phyloP scores from a whole-genome alignment of 2,113 vertebrate genomes.

The Harpagus bidentatus region DNA sequence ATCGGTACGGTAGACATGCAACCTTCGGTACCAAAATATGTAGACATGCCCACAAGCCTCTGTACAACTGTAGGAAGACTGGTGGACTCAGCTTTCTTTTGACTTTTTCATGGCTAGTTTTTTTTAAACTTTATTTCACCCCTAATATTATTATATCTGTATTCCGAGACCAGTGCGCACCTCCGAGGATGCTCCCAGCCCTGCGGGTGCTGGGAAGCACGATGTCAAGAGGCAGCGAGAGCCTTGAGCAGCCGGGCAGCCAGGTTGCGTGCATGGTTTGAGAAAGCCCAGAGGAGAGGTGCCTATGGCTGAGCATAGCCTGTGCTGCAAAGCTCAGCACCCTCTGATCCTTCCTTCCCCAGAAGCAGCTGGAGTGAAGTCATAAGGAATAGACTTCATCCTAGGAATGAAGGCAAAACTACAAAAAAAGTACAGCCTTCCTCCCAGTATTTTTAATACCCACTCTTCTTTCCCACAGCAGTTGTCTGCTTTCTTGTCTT shows the following conservation, averaged over 20 bases:
- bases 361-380: not conserved
- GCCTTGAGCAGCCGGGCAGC: not conserved
- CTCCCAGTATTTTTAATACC: not conserved
- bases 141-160: not conserved
- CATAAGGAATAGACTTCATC: not conserved
- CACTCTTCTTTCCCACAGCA: not conserved
- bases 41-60: not conserved
- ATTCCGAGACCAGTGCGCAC: not conserved
- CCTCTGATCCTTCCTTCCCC: not conserved
- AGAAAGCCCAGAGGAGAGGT: not conserved
- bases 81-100: not conserved
- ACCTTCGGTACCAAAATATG: not conserved
- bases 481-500: not conserved
- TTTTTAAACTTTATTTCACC: not conserved
- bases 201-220: accelerated
- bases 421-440: not conserved
- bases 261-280: not conserved
- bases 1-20: not conserved
- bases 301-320: not conserved
- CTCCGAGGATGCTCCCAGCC: not conserved
- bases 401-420: not conserved
- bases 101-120: not conserved
- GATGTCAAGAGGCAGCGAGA: not conserved
- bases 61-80: not conserved
- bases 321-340: not conserved